Evolutionary conservation across 1,140 invertebrate genomes (phyloP), one percentile per base, ranked within the genome.

Genomic region (Acyrthosiphon pisum): DNA sequence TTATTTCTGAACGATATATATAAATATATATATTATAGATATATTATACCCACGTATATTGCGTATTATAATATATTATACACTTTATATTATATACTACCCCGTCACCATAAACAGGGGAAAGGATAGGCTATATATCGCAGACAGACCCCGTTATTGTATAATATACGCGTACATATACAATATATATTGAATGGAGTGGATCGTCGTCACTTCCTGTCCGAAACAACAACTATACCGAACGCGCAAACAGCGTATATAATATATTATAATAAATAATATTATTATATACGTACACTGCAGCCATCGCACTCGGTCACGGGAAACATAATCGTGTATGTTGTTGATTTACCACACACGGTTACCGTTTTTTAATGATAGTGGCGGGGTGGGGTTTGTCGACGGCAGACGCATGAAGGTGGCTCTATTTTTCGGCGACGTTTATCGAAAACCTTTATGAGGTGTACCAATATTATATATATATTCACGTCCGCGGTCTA

Each of bases 141-240:
- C 88, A 37, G 88, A 41, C 88, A 37, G 23, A 37, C 44, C n/a
- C 8, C n/a, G 37, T 30, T 30, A 30, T 22, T 35, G 18, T 20
- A 60, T 44, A 41, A n/a, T 44, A 14, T 26, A 56, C 4, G 14
- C 26, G 26, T 7, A 8, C 6, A n/a, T 14, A 20, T 30, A 60
- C 9, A 60, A 60, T 60, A 60, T 68, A 76, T 76, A 76, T 76
- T n/a, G 60, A 76, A 76, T 30, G 30, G 60, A 35, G 60, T n/a
- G 60, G 60, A n/a, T n/a, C 60, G 41, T 18, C 90, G 44, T 91
- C 48, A 48, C 81, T 81, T 91, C 90, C 90, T 91, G 90, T 91
- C 90, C 90, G 60, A 91, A 76, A 91, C 90, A 48, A 76, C 56
- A 20, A 23, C 60, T 9, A 41, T 41, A 68, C 60, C 26, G 3